Evolutionary conservation across 2,797 vertebrate species (phyloP), one percentile per base, ranked within the genome.

Genomic region (Manis pentadactyla): DNA sequence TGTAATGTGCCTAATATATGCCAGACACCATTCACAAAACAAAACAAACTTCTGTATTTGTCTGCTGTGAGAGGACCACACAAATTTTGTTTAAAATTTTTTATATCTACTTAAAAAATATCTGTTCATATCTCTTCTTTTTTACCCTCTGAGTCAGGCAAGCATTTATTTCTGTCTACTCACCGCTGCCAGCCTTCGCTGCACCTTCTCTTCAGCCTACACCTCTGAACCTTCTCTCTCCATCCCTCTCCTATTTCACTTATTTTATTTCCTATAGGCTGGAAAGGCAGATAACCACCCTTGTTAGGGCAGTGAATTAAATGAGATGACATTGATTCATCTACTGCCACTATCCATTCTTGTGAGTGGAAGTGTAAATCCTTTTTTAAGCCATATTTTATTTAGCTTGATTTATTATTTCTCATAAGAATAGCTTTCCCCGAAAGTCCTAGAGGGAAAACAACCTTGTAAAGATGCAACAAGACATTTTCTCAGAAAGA

Each of bases 371-470:
- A 94, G 84, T 87, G 46, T 93, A 97, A 95, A 93, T 96, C 95
- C 57, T 8, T 73, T 95, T 87, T 55, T 59, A 90, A 84, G 81
- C 93, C 85, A 81, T 92, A 88, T 95, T 97, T 97, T 95, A 96
- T 95, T 96, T 96, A 95, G 78, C 92, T 96, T 96, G 90, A 97
- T 97, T 96, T 96, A 97, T 97, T 90, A 88, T 96, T 97, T 96
- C 90, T 97, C 73, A 78, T 82, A 96, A 87, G 77, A 96, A 93
- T 63, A 92, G 66, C 63, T 96, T 95, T 95, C 63, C 42, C 83
- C 39, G 68, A 63, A 95, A 79, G 51, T 95, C 90, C 95, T 95
- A 39, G 77, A 96, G 96, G 89, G 64, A 96, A 96, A 55, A n/a
- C 55, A 96, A 53, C 53, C 51, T 92, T 91, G 55, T 92, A 95